Evolutionary conservation across 2,888 invertebrate species (phyloP).

Genomic region (Tipula confusa): DNA sequence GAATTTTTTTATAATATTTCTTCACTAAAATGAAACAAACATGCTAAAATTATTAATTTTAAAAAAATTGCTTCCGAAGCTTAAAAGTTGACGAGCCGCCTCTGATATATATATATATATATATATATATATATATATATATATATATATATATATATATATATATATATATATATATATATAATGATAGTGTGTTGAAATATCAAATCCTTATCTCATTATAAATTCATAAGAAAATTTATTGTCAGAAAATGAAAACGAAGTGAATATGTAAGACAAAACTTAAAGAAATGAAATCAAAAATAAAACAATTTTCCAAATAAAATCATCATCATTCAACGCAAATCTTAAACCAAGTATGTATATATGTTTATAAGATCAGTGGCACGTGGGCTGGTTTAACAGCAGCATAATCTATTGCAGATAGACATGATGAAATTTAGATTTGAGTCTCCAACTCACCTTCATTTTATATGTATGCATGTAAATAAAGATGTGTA

Average conservation of each 20-base stretch:
- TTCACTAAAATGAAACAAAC: no score
- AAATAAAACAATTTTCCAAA: neutral
- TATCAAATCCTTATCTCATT: neutral
- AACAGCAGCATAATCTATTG: neutral
- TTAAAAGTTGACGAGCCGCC: no score
- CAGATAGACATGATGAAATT: neutral
- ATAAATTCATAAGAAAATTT: neutral
- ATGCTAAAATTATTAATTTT: no score
- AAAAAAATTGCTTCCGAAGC: no score
- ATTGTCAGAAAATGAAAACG: neutral
- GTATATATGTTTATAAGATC: neutral
- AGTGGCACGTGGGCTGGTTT: neutral
- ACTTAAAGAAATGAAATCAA: neutral
- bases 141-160: no score
- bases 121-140: no score
- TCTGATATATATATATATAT: no score
- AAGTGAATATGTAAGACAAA: neutral
- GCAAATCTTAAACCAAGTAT: no score
- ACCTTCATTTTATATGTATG: neutral
- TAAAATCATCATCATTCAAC: no score
- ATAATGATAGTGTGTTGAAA: neutral
- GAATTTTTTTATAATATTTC: no score
- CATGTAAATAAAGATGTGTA: no score
- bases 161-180: no score
- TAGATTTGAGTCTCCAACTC: neutral